Conservation (phyloP, 2,113 vertebrate species). For the Dryoscopus gambensis region DNA sequence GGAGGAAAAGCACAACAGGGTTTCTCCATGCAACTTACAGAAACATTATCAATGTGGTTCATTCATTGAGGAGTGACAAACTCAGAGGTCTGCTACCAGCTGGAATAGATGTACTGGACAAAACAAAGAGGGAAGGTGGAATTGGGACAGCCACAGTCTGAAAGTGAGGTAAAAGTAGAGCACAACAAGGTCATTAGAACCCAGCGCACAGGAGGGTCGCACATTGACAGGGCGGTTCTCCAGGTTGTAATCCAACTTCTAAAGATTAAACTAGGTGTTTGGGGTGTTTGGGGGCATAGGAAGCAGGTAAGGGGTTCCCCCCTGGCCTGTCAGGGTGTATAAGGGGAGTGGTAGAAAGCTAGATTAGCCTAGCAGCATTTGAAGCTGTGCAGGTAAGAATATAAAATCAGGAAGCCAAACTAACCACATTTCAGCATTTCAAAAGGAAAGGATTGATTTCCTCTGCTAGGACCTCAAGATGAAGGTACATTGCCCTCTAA, state of each 20-base stretch:
- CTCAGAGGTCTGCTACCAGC: neutral
- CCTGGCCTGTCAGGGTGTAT: neutral
- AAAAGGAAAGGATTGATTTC: neutral
- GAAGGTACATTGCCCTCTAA: neutral
- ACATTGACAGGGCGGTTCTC: neutral
- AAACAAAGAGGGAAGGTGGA: neutral
- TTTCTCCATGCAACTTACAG: neutral
- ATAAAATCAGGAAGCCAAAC: neutral
- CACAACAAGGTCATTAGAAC: neutral
- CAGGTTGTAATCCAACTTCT: neutral
- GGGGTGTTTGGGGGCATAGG: neutral
- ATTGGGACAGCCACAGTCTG: neutral
- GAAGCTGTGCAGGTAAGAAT: neutral
- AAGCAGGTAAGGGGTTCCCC: neutral
- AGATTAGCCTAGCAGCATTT: neutral
- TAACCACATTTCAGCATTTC: neutral
- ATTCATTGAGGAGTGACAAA: constrained; percentile 1
- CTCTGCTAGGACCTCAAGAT: neutral
- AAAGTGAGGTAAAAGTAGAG: neutral
- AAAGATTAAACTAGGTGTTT: neutral
- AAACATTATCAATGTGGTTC: constrained; percentile 5
- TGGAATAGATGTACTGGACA: neutral
- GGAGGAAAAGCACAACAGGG: constrained; percentile 4
- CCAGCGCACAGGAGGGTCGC: neutral
- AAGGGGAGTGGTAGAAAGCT: neutral